Conservation (phyloP, 2,113 vertebrate species). For the Spheniscus mendiculus region DNA sequence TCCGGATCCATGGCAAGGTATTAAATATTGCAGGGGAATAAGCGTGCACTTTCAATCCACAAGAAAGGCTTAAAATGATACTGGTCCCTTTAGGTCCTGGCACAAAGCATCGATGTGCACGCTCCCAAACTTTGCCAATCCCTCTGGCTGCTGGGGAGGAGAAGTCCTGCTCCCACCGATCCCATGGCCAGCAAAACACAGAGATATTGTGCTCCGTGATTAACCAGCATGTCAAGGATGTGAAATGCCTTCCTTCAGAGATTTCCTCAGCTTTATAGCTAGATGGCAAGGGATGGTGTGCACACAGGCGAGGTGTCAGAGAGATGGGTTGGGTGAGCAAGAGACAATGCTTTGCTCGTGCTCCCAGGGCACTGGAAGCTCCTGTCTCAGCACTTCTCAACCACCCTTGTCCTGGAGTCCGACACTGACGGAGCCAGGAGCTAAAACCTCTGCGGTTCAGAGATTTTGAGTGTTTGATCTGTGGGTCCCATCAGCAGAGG, state of each 20-base stretch:
- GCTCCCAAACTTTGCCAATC: not conserved
- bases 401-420: not conserved
- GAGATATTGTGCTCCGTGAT: not conserved
- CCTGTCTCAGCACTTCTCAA: not conserved
- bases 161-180: not conserved
- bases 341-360: not conserved
- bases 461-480: not conserved
- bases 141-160: not conserved
- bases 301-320: not conserved
- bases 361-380: not conserved
- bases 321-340: rapidly evolving
- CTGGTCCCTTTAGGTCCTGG: not conserved
- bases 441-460: rapidly evolving
- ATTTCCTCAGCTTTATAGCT: not conserved
- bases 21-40: not conserved
- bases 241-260: not conserved
- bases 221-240: not conserved
- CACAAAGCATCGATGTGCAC: rapidly evolving
- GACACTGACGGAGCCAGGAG: not conserved
- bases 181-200: not conserved
- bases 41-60: not conserved
- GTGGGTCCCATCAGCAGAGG: not conserved
- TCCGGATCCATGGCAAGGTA: not conserved
- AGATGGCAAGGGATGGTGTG: not conserved
- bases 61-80: not conserved